Evolutionary conservation across 1,140 invertebrate genomes (phyloP), one percentile per base, ranked within the genome.

Genomic region (Cheumatopsyche charites): DNA sequence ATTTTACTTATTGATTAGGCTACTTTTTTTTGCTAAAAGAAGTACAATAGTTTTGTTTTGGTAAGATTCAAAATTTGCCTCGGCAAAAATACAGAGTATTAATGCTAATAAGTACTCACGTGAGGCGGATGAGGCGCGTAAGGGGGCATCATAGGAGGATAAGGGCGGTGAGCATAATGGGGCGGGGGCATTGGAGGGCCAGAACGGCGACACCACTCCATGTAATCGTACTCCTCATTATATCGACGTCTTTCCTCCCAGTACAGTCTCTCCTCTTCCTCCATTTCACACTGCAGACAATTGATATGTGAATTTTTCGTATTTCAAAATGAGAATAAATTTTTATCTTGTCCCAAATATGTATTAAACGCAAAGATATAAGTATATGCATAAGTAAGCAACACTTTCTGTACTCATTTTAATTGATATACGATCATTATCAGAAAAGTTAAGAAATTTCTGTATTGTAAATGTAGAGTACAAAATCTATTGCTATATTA

Each of bases 211-310:
- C 88, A 91, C 91, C 91, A 93, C 76, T 93, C 92, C 78, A 90
- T 90, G 76, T 93, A 93, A 77, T 94, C 91, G 75, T 89, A 88
- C 78, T 92, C 92, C 74, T 93, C 91, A 77, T 94, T 92, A 77
- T 90, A 93, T 1, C 91, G 86, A 17, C 92, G 85, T 62, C 91
- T 83, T 77, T 95, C 94, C 78, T 96, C 94, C 94, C 94, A 96
- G 80, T 94, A 96, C 80, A 90, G 89, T 77, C 92, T 88, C 78
- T 94, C 93, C 76, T 94, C 92, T 42, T 90, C 88, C 82, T 91
- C 84, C 79, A 86, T 81, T 77, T 86, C 85, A 78, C 85, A 78
- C 63, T 66, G 49, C 67, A 29, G 45, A 77, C 67, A 75, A 71
- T 26, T 45, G 66, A 55, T 68, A 68, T 55, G 17, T 25, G 3